Percentiles rank a stretch among this genome's conserved stretches.
Evolutionary conservation across 1,140 invertebrate genomes (phyloP).

Genomic region (Pseudomyrmex cubaensis): DNA sequence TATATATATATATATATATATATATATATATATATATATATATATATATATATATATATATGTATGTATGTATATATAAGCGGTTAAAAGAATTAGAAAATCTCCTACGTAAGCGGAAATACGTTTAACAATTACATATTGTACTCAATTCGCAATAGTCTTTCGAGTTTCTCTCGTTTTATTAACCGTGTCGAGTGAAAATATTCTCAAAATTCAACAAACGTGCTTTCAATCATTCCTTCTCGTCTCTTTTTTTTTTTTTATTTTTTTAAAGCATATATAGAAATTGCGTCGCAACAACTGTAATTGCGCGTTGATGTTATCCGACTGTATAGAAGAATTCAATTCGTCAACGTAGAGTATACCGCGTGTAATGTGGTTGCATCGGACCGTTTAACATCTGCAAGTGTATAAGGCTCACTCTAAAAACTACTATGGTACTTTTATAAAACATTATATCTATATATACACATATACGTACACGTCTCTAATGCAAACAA

Average conservation of each 20-base stretch:
- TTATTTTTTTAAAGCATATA: constrained; percentile 9
- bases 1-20: no score
- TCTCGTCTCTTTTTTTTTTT: background rate
- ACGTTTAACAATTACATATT: constrained; percentile 40
- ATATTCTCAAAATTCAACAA: constrained; percentile 12
- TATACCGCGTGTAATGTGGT: constrained; percentile 13
- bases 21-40: no score
- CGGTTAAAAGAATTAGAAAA: constrained; percentile 50
- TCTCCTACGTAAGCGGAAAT: constrained; percentile 48
- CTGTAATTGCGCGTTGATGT: constrained; percentile 18
- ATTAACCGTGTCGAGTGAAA: constrained; percentile 5
- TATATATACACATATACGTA: constrained; percentile 77
- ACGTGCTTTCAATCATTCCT: background rate
- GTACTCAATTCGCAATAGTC: constrained; percentile 52
- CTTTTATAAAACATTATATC: constrained; percentile 76
- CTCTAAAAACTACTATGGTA: constrained; percentile 69
- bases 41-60: no score
- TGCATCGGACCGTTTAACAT: constrained; percentile 24
- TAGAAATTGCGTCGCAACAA: constrained; percentile 58
- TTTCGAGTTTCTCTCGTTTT: constrained; percentile 38
- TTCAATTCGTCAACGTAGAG: constrained; percentile 38
- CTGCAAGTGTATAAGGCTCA: constrained; percentile 65
- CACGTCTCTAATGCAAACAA: constrained; percentile 77
- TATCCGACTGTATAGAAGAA: background rate
- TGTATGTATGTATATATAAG: background rate